Base-by-base conservation (phyloP, 1,140 invertebrate species). In the Drosophila kikkawai region DNA sequence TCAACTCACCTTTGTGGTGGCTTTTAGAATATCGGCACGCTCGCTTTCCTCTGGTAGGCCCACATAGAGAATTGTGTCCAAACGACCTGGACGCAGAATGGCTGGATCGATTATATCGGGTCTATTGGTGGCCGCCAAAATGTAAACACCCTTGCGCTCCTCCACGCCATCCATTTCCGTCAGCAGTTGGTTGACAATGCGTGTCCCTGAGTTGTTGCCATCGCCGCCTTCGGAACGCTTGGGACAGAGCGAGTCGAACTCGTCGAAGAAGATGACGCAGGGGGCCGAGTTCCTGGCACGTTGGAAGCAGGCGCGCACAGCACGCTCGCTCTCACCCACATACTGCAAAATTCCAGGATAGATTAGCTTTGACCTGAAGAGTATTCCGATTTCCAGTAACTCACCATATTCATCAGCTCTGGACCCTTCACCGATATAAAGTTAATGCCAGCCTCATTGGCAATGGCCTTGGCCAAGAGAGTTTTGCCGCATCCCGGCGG, bases 191-290 rank as follows among this genome's bases (percentile, higher is more conserved):
- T 99, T 99, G 0, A 99, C 98, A 19, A 99, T 97, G 19, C 98
- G 95, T 11, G 95, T 96, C 6, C 95, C 95, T 0, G 96, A 95
- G 7, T 95, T 95, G 75, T 95, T 94, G 71, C 95, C 94, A 94
- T 97, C 96, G 55, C 94, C 95, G 53, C 94, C 94, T 53, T 96
- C 96, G 7, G 96, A 96, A 91, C 99, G 94, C 84, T 96, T 96
- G 0, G 98, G 98, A 93, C 98, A 99, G 8, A 99, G 92, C 0
- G 99, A 97, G 93, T 99, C 99, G 73, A 99, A 95, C 93, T 99
- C 99, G 93, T 99, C 99, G 93, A 99, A 99, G 93, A 99, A 99
- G 91, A 99, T 99, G 13, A 99, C 98, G 93, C 99, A 99, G 0
- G 99, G 99, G 0, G 97, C 95, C 1, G 98, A 99, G 93, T 99